Evolutionary conservation across 2,113 vertebrate genomes (phyloP), one percentile per base, ranked within the genome.

Genomic region (Cisticola juncidis): DNA sequence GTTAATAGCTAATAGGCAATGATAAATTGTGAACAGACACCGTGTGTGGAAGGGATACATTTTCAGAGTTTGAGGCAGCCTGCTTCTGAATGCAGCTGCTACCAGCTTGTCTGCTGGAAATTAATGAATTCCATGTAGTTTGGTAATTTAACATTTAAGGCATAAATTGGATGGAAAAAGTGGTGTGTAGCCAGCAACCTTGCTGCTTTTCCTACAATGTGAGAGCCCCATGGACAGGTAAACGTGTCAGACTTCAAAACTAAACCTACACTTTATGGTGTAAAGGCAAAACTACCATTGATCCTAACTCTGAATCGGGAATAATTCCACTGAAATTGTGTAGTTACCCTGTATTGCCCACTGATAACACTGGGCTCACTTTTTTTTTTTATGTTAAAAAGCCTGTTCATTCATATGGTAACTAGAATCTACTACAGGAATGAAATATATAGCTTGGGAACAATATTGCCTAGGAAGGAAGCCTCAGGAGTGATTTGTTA

Each of bases 401-500:
- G 26, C 44, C 40, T 47, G 5, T 58, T 88, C 24, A 53, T 91
- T 89, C 47, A 21, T 80, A 9, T 47, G 22, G 21, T 71, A 69
- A 73, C 42, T n/a, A 47, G 33, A 82, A 40, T 53, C 42, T 87
- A 42, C 70, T 86, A 48, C 44, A 54, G 13, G 70, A 82, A 61
- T 91, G 66, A 95, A 94, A 86, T 73, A 57, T 0, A 40, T 84
- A 96, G 60, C 89, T 88, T 71, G 82, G 91, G 81, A 96, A 86
- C 80, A 22, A 14, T 62, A 54, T 82, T 93, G 78, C 92, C 81
- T 95, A 86, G 86, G 95, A 93, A 35, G 16, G 81, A 94, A 80
- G 69, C 93, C 79, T 96, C 66, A 54, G 61, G 73, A 96, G 84
- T 89, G 81, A 92, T 97, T 96, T 96, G 87, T 81, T 97, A 25